phyloP scores from a whole-genome alignment of 2,888 invertebrate species.

The Apodemia zela region DNA sequence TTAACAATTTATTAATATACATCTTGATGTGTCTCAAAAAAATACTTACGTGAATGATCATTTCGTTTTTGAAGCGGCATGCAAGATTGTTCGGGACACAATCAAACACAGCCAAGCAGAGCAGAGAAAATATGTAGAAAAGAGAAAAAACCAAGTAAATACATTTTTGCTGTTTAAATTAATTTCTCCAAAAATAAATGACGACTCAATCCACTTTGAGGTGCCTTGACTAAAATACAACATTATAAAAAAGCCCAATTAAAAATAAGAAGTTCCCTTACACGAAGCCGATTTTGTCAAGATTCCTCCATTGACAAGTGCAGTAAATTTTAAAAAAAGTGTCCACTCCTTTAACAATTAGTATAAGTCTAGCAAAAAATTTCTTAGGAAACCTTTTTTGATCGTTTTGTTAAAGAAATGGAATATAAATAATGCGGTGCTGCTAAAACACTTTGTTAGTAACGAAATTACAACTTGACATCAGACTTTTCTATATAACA shows the following conservation, averaged over 20 bases:
- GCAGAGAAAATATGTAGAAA: constrained; percentile 90
- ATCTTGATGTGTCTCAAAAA: constrained; percentile 78
- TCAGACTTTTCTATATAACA: constrained; percentile 17
- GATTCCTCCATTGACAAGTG: constrained; percentile 71
- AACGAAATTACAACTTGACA: constrained; percentile 19
- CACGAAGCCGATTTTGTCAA: constrained; percentile 44
- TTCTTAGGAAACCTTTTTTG: constrained; percentile 28
- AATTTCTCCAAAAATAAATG: constrained; percentile 75
- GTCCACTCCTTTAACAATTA: constrained; percentile 54
- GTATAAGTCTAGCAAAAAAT: constrained; percentile 16
- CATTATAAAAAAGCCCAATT: constrained; percentile 22
- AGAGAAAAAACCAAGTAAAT: constrained; percentile 87
- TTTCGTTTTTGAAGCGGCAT: constrained; percentile 88
- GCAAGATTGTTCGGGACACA: constrained; percentile 88
- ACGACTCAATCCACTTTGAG: constrained; percentile 70
- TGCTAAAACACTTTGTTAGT: constrained; percentile 65
- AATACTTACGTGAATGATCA: constrained; percentile 88
- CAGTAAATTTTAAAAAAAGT: constrained; percentile 70
- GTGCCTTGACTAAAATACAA: constrained; percentile 60
- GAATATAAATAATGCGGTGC: constrained; percentile 64
- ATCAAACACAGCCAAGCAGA: constrained; percentile 92
- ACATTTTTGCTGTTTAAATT: constrained; percentile 80
- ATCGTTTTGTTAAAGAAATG: constrained; percentile 51
- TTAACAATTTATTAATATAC: constrained; percentile 37
- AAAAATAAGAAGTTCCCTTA: constrained; percentile 4